Base-by-base conservation (phyloP, 2,888 invertebrate species). In the Amiota communis region DNA sequence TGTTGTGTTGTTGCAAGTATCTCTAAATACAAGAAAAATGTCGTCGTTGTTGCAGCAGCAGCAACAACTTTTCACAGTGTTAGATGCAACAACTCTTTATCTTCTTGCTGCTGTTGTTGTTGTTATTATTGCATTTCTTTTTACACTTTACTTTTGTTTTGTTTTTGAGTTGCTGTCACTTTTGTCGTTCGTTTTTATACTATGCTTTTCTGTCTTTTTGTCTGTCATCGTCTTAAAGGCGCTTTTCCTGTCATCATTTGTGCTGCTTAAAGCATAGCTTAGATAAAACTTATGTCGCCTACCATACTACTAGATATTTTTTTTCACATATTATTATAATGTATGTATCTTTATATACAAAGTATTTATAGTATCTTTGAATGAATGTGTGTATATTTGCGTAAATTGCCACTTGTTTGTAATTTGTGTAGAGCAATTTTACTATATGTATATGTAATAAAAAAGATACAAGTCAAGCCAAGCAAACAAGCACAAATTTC, bases 161-260 rank as follows among this genome's bases (percentile, higher is more conserved):
- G 8, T 51, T 67, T 49, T 67, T 61, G 3, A 23, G 48, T n/a
- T 49, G 51, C 71, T 72, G 48, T 20, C 57, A 53, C 73, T 57
- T 70, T 75, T 75, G 80, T 68, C 63, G 72, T 61, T 61, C 75
- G 74, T 23, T 72, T 74, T 70, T n/a, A n/a, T n/a, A n/a, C 74
- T 80, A 72, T 46, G 78, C 48, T 69, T 79, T 76, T 72, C 8
- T 71, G 74, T 72, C 23, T 23, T 3, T 23, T 72, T 71, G 36
- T 36, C 36, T 36, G 36, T 36, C 36, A 74, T 71, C 80, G 75
- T 76, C 81, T 76, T 72, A 71, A 36, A 71, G 75, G 75, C 81
- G 80, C 81, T 84, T 83, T 86, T 86, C 83, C 83, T 84, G 86
- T 82, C 82, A 82, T 77, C 80, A 68, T 72, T 72, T 67, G 56